Conservation (phyloP, 2,888 invertebrate genomes). For the Drosophila quinaria region DNA sequence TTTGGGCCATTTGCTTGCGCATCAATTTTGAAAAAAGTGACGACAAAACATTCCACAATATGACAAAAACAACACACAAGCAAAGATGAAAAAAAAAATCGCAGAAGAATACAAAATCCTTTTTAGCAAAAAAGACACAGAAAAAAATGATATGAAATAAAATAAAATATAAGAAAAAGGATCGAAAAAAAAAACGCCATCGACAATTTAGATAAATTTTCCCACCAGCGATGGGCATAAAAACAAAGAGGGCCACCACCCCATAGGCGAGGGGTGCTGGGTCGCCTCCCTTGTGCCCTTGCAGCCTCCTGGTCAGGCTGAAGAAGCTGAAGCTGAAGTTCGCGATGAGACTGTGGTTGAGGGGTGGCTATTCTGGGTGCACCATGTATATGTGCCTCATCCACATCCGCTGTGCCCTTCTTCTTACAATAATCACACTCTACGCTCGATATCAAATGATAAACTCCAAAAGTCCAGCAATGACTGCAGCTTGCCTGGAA, state of each 20-base stretch:
- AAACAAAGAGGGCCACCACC: slow-evolving; percentile 74
- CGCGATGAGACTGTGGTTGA: slow-evolving; percentile 24
- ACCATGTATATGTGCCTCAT: slow-evolving; percentile 8
- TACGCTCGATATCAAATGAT: slow-evolving; percentile 80
- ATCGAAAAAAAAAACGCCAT: slow-evolving; percentile 65
- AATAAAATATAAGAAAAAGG: slow-evolving; percentile 14
- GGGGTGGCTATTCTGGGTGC: slow-evolving; percentile 55
- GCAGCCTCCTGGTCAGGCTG: slow-evolving; percentile 36
- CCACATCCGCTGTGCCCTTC: slow-evolving; percentile 55
- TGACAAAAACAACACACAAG: slow-evolving; percentile 74
- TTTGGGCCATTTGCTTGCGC: slow-evolving; percentile 77
- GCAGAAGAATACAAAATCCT: slow-evolving; percentile 69
- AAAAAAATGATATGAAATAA: slow-evolving; percentile 41
- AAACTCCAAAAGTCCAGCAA: slow-evolving; percentile 48
- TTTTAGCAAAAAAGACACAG: slow-evolving; percentile 48
- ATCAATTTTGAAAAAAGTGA: slow-evolving; percentile 78
- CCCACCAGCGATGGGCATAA: slow-evolving; percentile 82
- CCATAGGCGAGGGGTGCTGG: slow-evolving; percentile 61
- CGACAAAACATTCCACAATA: slow-evolving; percentile 85
- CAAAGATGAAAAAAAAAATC: slow-evolving; percentile 38
- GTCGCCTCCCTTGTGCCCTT: slow-evolving; percentile 17
- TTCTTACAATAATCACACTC: slow-evolving; percentile 65
- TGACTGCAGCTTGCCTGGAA: slow-evolving; percentile 51
- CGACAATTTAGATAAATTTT: slow-evolving; percentile 84
- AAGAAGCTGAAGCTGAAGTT: slow-evolving; percentile 27